Percentiles rank a stretch among this genome's conserved stretches.
Evolutionary conservation across 2,797 vertebrate species (phyloP).

Genomic region (Pangasius mekongensis): DNA sequence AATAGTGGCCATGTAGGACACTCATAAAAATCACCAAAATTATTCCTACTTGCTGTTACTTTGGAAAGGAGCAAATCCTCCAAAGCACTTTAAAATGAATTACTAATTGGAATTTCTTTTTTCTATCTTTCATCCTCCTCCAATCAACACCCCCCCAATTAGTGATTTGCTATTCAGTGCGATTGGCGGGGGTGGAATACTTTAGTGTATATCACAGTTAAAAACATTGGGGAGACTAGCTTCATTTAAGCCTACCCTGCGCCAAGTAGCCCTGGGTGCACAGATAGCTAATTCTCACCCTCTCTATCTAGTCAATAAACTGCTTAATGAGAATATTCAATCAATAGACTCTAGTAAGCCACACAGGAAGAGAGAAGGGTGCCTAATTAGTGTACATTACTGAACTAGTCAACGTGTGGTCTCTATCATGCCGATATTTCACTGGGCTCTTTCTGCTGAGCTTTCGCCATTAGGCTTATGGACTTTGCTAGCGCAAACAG

Average conservation of each 20-base stretch:
- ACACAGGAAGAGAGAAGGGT: conserved; percentile 39
- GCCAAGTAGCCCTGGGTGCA: conserved; percentile 26
- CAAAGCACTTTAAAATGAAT: conserved; percentile 41
- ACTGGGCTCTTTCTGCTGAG: background rate
- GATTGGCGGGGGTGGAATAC: conserved; percentile 33
- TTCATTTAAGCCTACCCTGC: conserved; percentile 29
- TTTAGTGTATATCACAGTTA: conserved; percentile 50
- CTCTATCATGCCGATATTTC: conserved; percentile 18
- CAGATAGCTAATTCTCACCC: conserved; percentile 43
- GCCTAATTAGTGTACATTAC: conserved; percentile 48
- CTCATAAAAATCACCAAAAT: conserved; percentile 8
- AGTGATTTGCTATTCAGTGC: conserved; percentile 29
- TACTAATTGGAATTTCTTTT: conserved; percentile 38
- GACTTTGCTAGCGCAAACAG: conserved; percentile 4
- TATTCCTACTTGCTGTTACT: conserved; percentile 14
- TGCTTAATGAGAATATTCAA: conserved; percentile 53
- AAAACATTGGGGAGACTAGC: conserved; percentile 42
- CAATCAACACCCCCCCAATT: background rate
- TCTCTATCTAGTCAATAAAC: conserved; percentile 53
- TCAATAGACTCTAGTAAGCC: conserved; percentile 49
- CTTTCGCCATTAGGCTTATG: background rate
- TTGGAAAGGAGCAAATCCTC: conserved; percentile 33
- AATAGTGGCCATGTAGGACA: conserved; percentile 11
- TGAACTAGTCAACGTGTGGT: conserved; percentile 19
- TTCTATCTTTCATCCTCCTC: background rate